Conservation (phyloP, 2,113 vertebrate genomes). For the Junco hyemalis region DNA sequence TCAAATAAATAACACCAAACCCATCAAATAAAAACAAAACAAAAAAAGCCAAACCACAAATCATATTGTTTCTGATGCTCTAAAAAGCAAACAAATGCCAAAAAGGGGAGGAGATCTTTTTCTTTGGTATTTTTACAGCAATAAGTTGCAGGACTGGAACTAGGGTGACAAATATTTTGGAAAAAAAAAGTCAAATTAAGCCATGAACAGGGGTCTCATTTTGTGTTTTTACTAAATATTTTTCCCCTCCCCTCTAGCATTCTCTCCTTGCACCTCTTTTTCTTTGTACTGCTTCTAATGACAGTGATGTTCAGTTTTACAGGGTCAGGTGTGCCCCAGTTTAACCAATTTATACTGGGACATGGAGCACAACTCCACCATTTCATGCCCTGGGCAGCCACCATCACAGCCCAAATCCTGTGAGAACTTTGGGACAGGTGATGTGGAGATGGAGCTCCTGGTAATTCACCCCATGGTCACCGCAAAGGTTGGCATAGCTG, state of each 20-base stretch:
- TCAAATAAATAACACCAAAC: not conserved
- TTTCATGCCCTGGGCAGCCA: not conserved
- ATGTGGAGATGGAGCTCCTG: not conserved
- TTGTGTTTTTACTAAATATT: not conserved
- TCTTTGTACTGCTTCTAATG: not conserved
- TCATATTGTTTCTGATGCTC: not conserved
- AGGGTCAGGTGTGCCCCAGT: not conserved
- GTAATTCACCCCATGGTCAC: not conserved
- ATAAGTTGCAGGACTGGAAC: not conserved
- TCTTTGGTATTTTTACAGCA: not conserved
- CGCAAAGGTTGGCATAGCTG: not conserved
- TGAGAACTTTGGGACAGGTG: not conserved
- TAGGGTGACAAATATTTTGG: not conserved
- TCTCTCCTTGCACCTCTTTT: not conserved
- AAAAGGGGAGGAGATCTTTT: not conserved
- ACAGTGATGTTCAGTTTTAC: not conserved
- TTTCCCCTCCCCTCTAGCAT: not conserved
- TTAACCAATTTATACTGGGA: not conserved
- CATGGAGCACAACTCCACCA: not conserved
- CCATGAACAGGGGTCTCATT: not conserved
- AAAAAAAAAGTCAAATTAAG: not conserved
- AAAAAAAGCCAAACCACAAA: not conserved
- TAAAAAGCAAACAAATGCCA: not conserved
- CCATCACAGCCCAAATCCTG: accelerated
- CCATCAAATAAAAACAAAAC: not conserved